A percentile compares a stretch with the other conserved stretches of the same genome.
These are phyloP conservation scores for Genyomyrus donnyi DNA, from an alignment of 2,113 vertebrate species.

Conservation along the genomic window DNA sequence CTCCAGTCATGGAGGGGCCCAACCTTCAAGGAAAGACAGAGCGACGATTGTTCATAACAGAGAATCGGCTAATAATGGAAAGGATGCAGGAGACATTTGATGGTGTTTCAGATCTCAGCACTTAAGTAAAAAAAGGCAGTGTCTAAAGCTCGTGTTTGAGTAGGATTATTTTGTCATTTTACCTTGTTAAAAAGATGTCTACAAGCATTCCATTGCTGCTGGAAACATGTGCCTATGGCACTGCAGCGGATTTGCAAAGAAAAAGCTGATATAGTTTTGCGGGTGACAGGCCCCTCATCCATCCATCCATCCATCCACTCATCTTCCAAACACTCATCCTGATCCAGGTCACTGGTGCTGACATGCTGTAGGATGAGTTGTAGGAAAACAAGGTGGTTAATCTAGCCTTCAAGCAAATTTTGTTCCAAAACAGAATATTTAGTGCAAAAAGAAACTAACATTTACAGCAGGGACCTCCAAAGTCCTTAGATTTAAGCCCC, in stretches of 20 bases:
- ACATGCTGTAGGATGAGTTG: not conserved
- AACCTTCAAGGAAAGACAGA: not conserved
- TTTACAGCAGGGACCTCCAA: not conserved
- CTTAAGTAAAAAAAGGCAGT: not conserved
- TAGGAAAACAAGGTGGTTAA: not conserved
- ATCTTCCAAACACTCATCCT: not conserved
- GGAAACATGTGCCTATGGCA: not conserved
- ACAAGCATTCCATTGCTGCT: not conserved
- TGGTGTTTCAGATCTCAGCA: not conserved
- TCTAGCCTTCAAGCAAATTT: not conserved
- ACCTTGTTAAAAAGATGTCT: not conserved
- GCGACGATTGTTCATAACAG: not conserved
- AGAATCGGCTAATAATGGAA: not conserved
- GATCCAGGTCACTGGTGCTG: not conserved
- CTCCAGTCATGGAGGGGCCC: conserved; percentile 2
- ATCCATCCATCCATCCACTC: not conserved
- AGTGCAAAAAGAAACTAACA: not conserved
- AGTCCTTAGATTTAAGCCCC: not conserved
- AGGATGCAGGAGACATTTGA: not conserved
- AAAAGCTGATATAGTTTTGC: not conserved
- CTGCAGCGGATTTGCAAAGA: not conserved
- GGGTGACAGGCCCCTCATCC: not conserved
- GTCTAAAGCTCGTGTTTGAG: not conserved
- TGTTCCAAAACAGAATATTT: not conserved
- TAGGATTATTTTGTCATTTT: not conserved